Base-by-base conservation (phyloP, 2,888 invertebrate species). In the Atethmia centrago region DNA sequence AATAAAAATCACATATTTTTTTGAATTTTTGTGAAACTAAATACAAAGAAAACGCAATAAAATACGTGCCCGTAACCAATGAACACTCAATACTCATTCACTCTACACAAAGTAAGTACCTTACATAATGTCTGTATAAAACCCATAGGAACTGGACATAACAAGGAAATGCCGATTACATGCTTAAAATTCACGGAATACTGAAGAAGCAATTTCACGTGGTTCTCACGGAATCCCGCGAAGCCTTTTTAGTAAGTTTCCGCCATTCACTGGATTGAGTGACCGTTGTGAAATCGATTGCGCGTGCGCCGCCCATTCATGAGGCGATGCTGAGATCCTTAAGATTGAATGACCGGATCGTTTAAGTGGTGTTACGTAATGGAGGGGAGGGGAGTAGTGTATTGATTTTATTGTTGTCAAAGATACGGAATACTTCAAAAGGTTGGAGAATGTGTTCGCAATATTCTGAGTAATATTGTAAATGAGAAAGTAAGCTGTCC, bases 101-200 rank as follows among this genome's bases (percentile, higher is more conserved):
- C 25, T 65, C 21, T 19, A 12, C 25, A 58, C n/a, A 55, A 67
- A 59, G 28, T 40, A 40, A 10, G 61, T n/a, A 55, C 64, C 75
- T 77, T 76, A 72, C 47, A 76, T 77, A 68, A 77, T 80, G 73
- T 85, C 79, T 85, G 82, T 83, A 80, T 74, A 79, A 68, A 71
- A 81, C 83, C 80, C 74, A 85, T 81, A 31, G 12, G 10, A 36
- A 86, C 80, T 79, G 65, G 86, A 90, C 84, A 90, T 93, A 92
- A 92, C 90, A 92, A 94, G 94, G 93, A 93, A 93, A 90, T 85
- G 79, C 79, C 88, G 89, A 92, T 93, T 92, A 90, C 88, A 90
- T 88, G 92, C 88, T 87, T 81, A 77, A 74, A 74, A 79, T 78
- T 74, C 68, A 80, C 47, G 64, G 74, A 88, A 87, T 88, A 84